Evolutionary conservation across 2,113 vertebrate species (phyloP).

Genomic region (Burhinus oedicnemus): DNA sequence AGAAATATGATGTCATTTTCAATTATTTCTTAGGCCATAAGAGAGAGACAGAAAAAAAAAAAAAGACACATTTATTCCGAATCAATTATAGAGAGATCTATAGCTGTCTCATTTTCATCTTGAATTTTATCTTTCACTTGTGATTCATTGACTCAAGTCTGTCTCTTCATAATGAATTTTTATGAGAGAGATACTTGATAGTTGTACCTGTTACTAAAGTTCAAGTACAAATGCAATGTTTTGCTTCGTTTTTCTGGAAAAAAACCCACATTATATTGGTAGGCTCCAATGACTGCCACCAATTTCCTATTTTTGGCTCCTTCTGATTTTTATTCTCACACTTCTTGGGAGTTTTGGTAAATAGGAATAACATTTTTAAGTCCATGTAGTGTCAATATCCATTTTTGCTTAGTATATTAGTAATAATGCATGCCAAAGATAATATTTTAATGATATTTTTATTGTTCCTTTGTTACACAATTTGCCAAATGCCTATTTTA

Average conservation of each 20-base stretch:
- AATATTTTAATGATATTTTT: not conserved
- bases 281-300: not conserved
- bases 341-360: not conserved
- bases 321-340: not conserved
- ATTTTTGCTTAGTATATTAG: not conserved
- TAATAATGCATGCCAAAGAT: not conserved
- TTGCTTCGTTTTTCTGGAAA: not conserved
- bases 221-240: not conserved
- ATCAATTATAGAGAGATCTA: not conserved
- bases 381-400: not conserved
- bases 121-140: slow-evolving; percentile 13
- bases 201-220: not conserved
- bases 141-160: not conserved
- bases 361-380: not conserved
- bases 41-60: not conserved
- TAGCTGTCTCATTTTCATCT: not conserved
- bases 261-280: not conserved
- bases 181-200: not conserved
- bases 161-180: not conserved
- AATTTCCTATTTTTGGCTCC: not conserved
- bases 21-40: not conserved
- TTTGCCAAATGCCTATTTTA: not conserved
- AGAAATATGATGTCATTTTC: not conserved
- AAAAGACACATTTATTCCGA: not conserved
- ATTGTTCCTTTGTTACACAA: not conserved